phyloP scores from a whole-genome alignment of 2,797 vertebrate genomes.

The Pelodytes ibericus region DNA sequence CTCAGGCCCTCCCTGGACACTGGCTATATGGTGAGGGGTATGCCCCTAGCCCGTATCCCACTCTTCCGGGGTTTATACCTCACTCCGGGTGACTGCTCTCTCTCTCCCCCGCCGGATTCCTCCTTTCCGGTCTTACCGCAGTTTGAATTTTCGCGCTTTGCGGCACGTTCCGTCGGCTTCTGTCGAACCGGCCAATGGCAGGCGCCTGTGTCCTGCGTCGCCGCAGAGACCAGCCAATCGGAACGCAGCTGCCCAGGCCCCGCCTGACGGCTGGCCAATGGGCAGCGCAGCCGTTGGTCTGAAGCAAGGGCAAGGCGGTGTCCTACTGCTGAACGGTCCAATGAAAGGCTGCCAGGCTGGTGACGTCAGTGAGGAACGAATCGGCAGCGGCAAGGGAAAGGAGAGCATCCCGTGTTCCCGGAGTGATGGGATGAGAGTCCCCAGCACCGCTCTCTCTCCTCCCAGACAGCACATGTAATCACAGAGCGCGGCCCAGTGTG shows the following conservation, averaged over 20 bases:
- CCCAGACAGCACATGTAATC: neutral
- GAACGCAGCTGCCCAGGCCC: neutral
- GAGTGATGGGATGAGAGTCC: neutral
- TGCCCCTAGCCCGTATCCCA: too few species aligned
- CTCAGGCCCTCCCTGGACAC: too few species aligned
- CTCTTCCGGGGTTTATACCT: neutral
- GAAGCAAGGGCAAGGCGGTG: too few species aligned
- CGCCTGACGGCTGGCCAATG: fast-evolving
- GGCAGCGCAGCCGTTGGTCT: neutral
- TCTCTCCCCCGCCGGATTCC: neutral
- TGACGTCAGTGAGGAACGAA: neutral
- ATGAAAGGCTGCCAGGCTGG: neutral
- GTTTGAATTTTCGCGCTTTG: constrained; percentile 96
- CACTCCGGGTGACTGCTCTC: neutral
- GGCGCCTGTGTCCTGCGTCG: constrained; percentile 20
- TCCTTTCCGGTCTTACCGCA: constrained; percentile 50
- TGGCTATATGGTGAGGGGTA: too few species aligned
- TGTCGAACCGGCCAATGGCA: constrained; percentile 63
- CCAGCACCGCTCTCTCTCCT: neutral
- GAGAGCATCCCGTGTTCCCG: neutral
- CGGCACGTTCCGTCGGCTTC: constrained; percentile 72
- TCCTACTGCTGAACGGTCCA: neutral
- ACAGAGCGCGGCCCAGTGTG: neutral
- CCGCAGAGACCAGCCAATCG: constrained; percentile 33
- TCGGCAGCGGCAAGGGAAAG: neutral